Percentiles rank a stretch among this genome's conserved stretches.
These are phyloP conservation scores for Neosilurus mollespiculum DNA, from an alignment of 2,797 vertebrate species.

Conservation along the genomic window DNA sequence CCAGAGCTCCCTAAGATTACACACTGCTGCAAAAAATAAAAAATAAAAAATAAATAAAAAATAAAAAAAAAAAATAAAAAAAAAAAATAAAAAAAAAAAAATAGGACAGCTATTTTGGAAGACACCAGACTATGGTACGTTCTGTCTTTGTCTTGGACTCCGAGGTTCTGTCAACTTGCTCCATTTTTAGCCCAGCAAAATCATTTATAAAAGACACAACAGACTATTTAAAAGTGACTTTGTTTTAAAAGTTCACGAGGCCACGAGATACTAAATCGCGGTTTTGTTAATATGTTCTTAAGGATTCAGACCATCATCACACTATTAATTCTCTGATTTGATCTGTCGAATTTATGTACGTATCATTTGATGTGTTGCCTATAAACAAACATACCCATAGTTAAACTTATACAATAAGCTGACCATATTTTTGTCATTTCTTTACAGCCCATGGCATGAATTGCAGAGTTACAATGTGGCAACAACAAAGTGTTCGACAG, in stretches of 20 bases:
- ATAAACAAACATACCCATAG: neutral
- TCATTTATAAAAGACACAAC: conserved; percentile 14
- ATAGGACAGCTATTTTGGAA: neutral
- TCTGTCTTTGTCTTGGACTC: neutral
- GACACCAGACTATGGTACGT: neutral
- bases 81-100: neutral
- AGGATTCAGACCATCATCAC: neutral
- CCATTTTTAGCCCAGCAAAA: neutral
- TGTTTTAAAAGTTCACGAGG: neutral
- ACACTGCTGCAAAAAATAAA: neutral
- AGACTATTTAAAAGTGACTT: neutral
- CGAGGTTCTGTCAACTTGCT: neutral
- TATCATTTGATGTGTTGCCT: neutral
- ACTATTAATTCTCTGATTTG: neutral
- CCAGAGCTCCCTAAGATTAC: neutral
- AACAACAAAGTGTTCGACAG: neutral
- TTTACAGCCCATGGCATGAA: neutral
- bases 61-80: neutral
- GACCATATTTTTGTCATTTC: neutral
- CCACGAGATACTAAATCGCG: neutral
- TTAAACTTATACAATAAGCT: neutral
- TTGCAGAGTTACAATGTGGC: neutral
- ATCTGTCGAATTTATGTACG: neutral
- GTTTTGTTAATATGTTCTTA: neutral
- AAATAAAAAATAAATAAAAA: no score